Percentiles rank a stretch among this genome's conserved stretches.
These are phyloP conservation scores for Apodemus agrarius DNA, from an alignment of 2,797 vertebrate genomes.

Conservation along the genomic window DNA sequence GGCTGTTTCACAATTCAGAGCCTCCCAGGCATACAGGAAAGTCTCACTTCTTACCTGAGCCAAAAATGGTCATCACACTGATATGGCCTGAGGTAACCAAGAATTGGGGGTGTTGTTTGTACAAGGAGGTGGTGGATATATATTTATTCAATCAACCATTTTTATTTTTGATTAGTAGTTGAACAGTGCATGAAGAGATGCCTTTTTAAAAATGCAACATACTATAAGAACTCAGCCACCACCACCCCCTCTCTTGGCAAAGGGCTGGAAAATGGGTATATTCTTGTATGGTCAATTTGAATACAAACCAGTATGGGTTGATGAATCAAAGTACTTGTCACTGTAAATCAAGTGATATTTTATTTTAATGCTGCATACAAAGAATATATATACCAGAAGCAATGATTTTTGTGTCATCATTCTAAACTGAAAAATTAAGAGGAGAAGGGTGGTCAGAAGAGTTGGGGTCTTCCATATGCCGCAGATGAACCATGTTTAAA, in stretches of 20 bases:
- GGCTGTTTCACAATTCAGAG: constrained; percentile 6
- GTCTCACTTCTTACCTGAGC: constrained; percentile 2
- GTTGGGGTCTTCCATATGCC: neutral
- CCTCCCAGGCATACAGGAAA: constrained; percentile 47
- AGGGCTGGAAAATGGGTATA: neutral
- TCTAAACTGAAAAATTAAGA: constrained; percentile 17
- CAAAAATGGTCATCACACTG: constrained; percentile 37
- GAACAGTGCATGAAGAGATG: neutral
- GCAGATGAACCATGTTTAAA: constrained; percentile 13
- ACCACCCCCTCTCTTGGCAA: neutral
- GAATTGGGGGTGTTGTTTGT: neutral
- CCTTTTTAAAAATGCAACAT: constrained; percentile 29
- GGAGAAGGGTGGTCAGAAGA: neutral
- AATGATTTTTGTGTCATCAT: constrained; percentile 10
- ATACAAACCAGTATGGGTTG: neutral
- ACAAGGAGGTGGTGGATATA: neutral
- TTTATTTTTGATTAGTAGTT: constrained; percentile 55
- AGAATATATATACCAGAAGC: neutral
- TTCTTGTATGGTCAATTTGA: neutral
- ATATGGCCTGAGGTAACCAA: neutral
- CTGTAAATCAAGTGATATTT: neutral
- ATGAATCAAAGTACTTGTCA: neutral
- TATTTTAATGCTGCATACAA: constrained; percentile 5
- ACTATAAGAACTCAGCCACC: neutral
- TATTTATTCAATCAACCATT: constrained; percentile 23